A percentile compares a stretch with the other conserved stretches of the same genome.
phyloP scores from a whole-genome alignment of 2,113 vertebrate species.

The Gyps fulvus region DNA sequence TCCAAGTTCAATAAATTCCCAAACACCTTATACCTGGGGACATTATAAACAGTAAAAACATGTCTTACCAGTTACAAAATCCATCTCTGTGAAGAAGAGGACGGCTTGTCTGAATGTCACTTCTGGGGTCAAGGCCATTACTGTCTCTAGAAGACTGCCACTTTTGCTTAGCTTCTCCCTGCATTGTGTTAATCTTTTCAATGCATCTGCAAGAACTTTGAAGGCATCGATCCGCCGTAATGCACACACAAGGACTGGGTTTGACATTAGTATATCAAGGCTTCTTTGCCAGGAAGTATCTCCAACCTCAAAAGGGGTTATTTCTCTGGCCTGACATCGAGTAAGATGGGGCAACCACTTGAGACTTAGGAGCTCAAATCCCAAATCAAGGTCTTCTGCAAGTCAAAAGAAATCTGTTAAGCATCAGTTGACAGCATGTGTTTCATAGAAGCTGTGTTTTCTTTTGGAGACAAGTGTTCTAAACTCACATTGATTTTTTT shows the following conservation, averaged over 20 bases:
- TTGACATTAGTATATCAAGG: conserved; percentile 49
- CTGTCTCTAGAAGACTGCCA: background rate
- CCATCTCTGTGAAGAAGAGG: conserved; percentile 71
- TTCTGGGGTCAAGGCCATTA: conserved; percentile 75
- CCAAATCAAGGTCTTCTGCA: background rate
- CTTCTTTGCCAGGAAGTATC: conserved; percentile 58
- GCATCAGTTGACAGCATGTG: background rate
- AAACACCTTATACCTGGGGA: background rate
- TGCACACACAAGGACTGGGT: conserved; percentile 58
- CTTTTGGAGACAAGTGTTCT: background rate
- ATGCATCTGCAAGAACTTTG: background rate
- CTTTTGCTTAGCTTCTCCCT: background rate
- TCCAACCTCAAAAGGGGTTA: conserved; percentile 75
- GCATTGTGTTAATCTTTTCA: background rate
- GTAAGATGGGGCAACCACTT: conserved; percentile 73
- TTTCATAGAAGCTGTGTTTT: background rate
- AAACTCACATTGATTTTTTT: background rate
- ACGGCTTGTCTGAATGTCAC: conserved; percentile 70
- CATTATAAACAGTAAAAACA: background rate
- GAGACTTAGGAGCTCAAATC: conserved; percentile 70
- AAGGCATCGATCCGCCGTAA: conserved; percentile 58
- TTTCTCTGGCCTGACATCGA: conserved; percentile 67
- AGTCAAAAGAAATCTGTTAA: background rate
- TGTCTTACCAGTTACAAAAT: conserved; percentile 60
- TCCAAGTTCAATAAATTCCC: background rate